Percentiles rank a stretch among this genome's conserved stretches.
phyloP scores from a whole-genome alignment of 2,113 vertebrate species.

The Ceyx melanurus region DNA sequence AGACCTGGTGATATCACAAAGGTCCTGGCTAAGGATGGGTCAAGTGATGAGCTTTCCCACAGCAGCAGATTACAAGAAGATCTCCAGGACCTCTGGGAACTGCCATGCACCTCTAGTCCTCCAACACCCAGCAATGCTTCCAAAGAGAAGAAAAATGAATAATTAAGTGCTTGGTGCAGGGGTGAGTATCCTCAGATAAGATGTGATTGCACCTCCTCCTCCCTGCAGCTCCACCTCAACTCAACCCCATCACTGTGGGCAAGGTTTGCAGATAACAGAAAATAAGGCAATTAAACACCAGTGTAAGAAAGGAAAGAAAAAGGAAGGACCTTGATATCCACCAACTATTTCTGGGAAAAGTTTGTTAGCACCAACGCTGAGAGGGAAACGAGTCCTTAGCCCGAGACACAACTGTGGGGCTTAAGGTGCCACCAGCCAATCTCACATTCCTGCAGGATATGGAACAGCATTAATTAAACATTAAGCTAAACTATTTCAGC shows the following conservation, averaged over 20 bases:
- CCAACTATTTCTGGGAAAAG: neutral
- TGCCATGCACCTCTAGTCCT: neutral
- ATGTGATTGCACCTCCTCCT: neutral
- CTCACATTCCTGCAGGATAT: neutral
- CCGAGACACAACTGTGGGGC: neutral
- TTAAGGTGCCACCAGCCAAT: neutral
- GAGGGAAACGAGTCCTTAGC: neutral
- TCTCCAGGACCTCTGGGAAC: neutral
- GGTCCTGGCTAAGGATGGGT: neutral
- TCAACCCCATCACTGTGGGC: neutral
- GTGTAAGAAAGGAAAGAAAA: neutral
- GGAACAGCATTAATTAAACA: neutral
- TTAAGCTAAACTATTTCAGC: neutral
- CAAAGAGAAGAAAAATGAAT: neutral
- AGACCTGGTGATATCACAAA: neutral
- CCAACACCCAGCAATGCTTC: neutral
- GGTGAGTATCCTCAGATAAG: neutral
- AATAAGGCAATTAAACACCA: neutral
- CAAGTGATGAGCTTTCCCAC: accelerated
- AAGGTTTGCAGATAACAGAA: neutral
- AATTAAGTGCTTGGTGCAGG: accelerated
- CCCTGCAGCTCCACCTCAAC: neutral
- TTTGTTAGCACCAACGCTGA: neutral
- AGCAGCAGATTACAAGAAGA: neutral
- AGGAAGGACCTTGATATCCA: neutral